phyloP scores from a whole-genome alignment of 2,113 vertebrate species.

The Chinchilla lanigera region DNA sequence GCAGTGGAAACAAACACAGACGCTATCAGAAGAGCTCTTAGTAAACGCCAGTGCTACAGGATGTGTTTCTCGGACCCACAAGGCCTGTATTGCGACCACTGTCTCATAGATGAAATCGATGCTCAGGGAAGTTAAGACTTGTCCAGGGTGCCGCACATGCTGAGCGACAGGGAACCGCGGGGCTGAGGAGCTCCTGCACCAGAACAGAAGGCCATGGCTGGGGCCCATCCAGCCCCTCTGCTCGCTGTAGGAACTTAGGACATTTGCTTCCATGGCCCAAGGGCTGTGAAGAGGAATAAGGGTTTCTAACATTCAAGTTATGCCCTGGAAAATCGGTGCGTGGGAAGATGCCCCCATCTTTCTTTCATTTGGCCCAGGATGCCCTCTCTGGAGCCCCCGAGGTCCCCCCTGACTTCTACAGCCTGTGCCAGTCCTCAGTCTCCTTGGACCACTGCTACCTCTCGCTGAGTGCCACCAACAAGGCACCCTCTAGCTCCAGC shows the following conservation, averaged over 20 bases:
- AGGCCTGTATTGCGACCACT: not conserved
- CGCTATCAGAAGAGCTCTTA: not conserved
- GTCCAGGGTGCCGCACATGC: not conserved
- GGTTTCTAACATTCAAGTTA: not conserved
- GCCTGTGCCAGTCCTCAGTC: slow-evolving; percentile 19
- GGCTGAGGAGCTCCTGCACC: not conserved
- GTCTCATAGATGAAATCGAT: not conserved
- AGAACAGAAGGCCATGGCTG: not conserved
- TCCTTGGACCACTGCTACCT: slow-evolving; percentile 80
- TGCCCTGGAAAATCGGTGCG: not conserved
- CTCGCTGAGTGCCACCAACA: slow-evolving; percentile 41
- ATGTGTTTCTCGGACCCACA: not conserved
- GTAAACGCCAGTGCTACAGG: not conserved
- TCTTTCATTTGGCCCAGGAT: slow-evolving; percentile 25
- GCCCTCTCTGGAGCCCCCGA: not conserved
- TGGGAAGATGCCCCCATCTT: not conserved
- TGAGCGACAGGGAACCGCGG: not conserved
- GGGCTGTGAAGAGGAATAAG: not conserved
- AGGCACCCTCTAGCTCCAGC: not conserved
- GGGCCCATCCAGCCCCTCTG: too few relatives aligned
- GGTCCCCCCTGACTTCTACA: not conserved
- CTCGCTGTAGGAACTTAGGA: not conserved
- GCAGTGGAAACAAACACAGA: not conserved
- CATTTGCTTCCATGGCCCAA: not conserved
- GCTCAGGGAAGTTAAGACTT: not conserved